Base-by-base conservation (phyloP, 2,888 invertebrate species). In the Mamestra brassicae region DNA sequence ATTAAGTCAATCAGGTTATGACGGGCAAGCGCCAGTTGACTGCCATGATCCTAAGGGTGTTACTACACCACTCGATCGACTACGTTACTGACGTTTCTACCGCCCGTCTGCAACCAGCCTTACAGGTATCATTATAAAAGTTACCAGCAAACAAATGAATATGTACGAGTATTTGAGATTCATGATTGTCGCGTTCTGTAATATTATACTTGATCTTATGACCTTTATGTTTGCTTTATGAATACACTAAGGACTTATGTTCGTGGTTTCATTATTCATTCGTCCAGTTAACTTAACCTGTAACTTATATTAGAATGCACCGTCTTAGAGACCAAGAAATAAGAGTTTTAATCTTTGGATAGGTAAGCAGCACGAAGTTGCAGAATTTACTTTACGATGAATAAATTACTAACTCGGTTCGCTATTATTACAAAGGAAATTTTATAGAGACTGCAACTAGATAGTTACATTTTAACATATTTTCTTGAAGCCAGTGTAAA, bases 151-250 rank as follows among this genome's bases (percentile, higher is more conserved):
- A 74, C 45, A 76, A 84, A 82, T 84, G 67, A 84, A 82, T 84
- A 81, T 82, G 55, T 67, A 26, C 26, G 26, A 26, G 26, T 26
- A 81, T 81, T 76, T 34, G 34, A 71, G 63, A 73, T 62, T 64
- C 52, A 73, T 76, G 63, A 60, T 58, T 81, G 85, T 84, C 57
- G 77, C 74, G 55, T 81, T 76, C 76, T 73, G 67, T 68, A 60
- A 74, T 61, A 78, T 84, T 63, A 81, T 84, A 84, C 76, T 81
- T 82, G 81, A 82, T 82, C 85, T 68, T 76, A 67, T 64, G 85
- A 84, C 69, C 81, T 81, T 84, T 80, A 52, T 60, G 36, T 65
- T 57, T 73, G 66, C 60, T 76, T 71, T 64, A 61, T 71, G 60
- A 66, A 83, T 68, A 61, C 45, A 61, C 50, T 58, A 13, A 57